phyloP scores from a whole-genome alignment of 2,888 invertebrate species.

The Drosophila fulvimacula region DNA sequence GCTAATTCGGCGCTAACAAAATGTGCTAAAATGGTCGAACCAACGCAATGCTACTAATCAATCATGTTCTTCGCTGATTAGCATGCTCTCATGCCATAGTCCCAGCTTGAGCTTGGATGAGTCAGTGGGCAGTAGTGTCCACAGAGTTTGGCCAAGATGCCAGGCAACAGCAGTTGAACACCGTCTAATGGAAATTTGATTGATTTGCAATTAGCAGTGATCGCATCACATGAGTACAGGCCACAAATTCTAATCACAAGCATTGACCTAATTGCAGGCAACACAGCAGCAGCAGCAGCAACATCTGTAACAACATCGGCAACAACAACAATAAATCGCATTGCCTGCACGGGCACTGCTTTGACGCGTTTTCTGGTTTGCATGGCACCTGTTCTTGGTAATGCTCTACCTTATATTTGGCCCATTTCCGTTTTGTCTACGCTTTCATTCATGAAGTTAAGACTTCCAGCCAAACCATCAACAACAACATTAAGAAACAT shows the following conservation, averaged over 20 bases:
- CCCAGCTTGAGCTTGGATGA: slow-evolving; percentile 22
- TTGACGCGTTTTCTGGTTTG: slow-evolving; percentile 84
- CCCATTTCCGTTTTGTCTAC: slow-evolving; percentile 5
- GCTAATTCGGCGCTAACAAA: slow-evolving; percentile 28
- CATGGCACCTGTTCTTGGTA: slow-evolving; percentile 85
- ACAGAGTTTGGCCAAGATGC: neutral
- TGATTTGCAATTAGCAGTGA: slow-evolving; percentile 69
- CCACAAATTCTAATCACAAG: slow-evolving; percentile 23
- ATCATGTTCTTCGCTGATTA: slow-evolving; percentile 46
- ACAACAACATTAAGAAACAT: slow-evolving; percentile 38
- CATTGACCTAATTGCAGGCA: slow-evolving; percentile 71
- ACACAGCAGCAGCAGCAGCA: slow-evolving; percentile 20
- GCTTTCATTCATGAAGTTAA: slow-evolving; percentile 49
- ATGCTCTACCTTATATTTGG: slow-evolving; percentile 41
- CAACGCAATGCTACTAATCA: slow-evolving; percentile 43
- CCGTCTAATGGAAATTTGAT: slow-evolving; percentile 65
- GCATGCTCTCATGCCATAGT: slow-evolving; percentile 30
- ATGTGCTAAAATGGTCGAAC: slow-evolving; percentile 60
- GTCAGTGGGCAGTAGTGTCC: slow-evolving; percentile 11
- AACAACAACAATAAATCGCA: slow-evolving; percentile 34
- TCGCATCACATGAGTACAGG: slow-evolving; percentile 62
- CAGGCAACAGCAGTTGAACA: neutral
- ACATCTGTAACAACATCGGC: slow-evolving; percentile 12
- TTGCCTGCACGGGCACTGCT: slow-evolving; percentile 76
- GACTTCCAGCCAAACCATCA: slow-evolving; percentile 26